phyloP scores from a whole-genome alignment of 2,113 vertebrate genomes.

The Dendrocopos noguchii region DNA sequence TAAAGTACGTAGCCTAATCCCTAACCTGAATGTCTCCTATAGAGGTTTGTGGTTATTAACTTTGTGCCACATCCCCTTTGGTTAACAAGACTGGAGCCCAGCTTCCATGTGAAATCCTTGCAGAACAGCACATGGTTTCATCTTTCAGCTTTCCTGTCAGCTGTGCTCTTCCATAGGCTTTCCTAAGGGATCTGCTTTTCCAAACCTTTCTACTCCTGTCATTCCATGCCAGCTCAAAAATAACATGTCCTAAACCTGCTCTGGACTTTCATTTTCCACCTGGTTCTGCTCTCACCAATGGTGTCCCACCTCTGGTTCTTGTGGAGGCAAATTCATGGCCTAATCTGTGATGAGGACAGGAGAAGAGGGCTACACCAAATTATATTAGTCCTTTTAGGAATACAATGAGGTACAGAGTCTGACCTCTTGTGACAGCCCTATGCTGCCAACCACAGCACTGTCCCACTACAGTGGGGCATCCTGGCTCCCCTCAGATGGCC shows the following conservation, averaged over 20 bases:
- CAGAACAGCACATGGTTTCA: fast-evolving
- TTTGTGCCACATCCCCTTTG: background rate
- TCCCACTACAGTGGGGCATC: fast-evolving
- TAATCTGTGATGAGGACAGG: background rate
- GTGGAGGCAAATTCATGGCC: background rate
- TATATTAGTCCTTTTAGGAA: background rate
- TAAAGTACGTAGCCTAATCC: background rate
- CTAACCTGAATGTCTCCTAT: background rate
- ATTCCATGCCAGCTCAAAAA: background rate
- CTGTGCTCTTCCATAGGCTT: background rate
- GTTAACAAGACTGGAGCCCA: background rate
- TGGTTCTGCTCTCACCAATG: background rate
- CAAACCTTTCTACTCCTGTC: background rate
- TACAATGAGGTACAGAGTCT: background rate
- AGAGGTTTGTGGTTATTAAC: background rate
- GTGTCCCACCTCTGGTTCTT: background rate
- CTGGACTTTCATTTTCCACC: background rate
- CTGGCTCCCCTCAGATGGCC: background rate
- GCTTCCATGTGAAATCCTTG: background rate
- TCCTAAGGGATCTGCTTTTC: background rate
- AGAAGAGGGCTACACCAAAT: background rate
- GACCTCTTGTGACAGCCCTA: background rate
- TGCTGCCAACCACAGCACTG: background rate
- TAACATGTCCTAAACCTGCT: background rate
- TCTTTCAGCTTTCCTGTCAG: background rate